Evolutionary conservation across 2,797 vertebrate species (phyloP).

Genomic region (Dromococcyx pavoninus): DNA sequence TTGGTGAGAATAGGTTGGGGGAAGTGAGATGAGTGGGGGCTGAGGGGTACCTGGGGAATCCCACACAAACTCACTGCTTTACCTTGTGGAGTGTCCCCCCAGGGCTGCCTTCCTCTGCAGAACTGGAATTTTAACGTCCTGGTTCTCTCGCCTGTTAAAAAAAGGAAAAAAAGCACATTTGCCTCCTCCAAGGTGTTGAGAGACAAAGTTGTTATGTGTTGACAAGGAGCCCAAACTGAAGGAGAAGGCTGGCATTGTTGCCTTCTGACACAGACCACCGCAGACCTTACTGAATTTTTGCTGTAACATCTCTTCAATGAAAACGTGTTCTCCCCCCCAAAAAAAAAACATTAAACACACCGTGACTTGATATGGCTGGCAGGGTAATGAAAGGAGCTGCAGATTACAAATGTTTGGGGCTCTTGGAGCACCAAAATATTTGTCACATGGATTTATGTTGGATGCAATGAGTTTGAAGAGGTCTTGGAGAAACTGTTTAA

Average conservation of each 20-base stretch:
- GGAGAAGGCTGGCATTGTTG: constrained; percentile 60
- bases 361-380: constrained; percentile 17
- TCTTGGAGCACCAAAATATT: constrained; percentile 9
- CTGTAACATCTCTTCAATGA: constrained; percentile 35
- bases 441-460: background rate
- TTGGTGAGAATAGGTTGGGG: background rate
- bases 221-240: constrained; percentile 26
- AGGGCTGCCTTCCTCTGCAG: background rate
- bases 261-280: background rate
- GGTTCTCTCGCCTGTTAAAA: background rate
- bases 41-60: background rate
- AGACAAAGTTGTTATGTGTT: constrained; percentile 57
- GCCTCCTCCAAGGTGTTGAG: constrained; percentile 36
- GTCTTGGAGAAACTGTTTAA: background rate
- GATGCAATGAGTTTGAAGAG: background rate
- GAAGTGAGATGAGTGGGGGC: background rate
- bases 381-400: constrained; percentile 2
- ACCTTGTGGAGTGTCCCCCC: accelerated
- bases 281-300: constrained; percentile 15
- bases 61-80: background rate
- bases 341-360: background rate
- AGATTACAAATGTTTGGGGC: background rate
- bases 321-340: background rate
- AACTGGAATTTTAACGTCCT: background rate
- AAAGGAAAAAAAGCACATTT: constrained; percentile 41